Conservation (phyloP, 2,888 invertebrate genomes). For the Strigamia transsilvanica region DNA sequence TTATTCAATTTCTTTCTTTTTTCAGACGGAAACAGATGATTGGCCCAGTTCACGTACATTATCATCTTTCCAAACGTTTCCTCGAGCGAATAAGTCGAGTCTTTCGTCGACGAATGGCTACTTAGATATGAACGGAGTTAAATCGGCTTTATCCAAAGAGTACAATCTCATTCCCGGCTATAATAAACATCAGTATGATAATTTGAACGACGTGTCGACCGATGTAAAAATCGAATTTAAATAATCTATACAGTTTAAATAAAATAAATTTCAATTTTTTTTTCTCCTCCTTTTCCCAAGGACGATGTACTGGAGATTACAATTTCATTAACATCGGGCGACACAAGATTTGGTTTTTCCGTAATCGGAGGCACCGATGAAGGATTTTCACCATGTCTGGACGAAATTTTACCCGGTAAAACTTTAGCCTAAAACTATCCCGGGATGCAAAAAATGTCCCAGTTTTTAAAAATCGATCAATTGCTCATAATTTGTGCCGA, state of each 20-base stretch:
- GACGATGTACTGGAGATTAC: conserved; percentile 57
- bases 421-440: too few relatives aligned
- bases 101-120: conserved; percentile 43
- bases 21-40: conserved; percentile 52
- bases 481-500: too few relatives aligned
- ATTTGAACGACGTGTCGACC: background rate
- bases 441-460: too few relatives aligned
- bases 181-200: conserved; percentile 18
- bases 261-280: background rate
- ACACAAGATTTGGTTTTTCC: conserved; percentile 65
- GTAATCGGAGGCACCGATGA: conserved; percentile 65
- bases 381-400: conserved; percentile 64
- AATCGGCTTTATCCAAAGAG: conserved; percentile 24
- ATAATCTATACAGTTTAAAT: background rate
- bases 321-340: conserved; percentile 61
- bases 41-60: conserved; percentile 57
- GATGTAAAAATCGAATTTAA: background rate
- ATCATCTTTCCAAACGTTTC: conserved; percentile 59
- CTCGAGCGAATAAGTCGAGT: conserved; percentile 54
- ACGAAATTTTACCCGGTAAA: conserved; percentile 64
- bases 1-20: background rate
- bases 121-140: conserved; percentile 53
- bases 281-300: background rate
- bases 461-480: too few relatives aligned
- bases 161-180: conserved; percentile 50